Evolutionary conservation across 2,888 invertebrate genomes (phyloP).

Genomic region (Diarsia rubi): DNA sequence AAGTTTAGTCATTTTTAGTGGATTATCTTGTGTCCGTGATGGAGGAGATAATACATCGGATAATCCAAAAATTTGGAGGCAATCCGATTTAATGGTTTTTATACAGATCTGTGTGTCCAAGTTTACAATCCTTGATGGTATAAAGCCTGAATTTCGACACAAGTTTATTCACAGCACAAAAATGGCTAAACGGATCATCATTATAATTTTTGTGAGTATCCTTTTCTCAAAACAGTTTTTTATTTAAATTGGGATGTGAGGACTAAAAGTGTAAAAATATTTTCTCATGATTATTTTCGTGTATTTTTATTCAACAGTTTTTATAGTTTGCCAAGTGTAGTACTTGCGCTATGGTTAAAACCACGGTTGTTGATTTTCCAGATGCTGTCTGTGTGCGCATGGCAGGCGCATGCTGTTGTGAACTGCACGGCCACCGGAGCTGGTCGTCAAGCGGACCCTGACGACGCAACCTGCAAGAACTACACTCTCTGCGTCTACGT

Average conservation of each 20-base stretch:
- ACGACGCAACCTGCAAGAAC: slow-evolving; percentile 83
- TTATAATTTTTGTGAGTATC: slow-evolving; percentile 55
- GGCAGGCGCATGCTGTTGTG: slow-evolving; percentile 75
- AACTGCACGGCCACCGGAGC: slow-evolving; percentile 78
- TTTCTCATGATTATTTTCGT: background rate
- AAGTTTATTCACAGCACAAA: slow-evolving; percentile 40
- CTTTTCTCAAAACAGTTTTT: background rate
- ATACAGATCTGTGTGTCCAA: slow-evolving; percentile 32
- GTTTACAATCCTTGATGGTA: slow-evolving; percentile 59
- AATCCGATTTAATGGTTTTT: slow-evolving; percentile 38
- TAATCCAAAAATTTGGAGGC: slow-evolving; percentile 39
- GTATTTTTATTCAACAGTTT: background rate
- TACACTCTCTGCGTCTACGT: slow-evolving; percentile 83
- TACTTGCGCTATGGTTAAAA: too few relatives aligned
- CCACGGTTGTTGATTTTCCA: slow-evolving; percentile 33
- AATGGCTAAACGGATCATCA: slow-evolving; percentile 57
- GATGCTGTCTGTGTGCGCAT: slow-evolving; percentile 66
- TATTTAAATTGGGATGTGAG: background rate
- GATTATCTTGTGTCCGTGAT: slow-evolving; percentile 18
- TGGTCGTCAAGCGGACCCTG: slow-evolving; percentile 81
- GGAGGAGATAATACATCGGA: slow-evolving; percentile 44
- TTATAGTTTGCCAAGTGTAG: too few relatives aligned
- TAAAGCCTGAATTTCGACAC: slow-evolving; percentile 43
- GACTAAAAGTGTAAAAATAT: background rate
- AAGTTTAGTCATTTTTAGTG: slow-evolving; percentile 16